Evolutionary conservation across 2,797 vertebrate genomes (phyloP), one percentile per base, ranked within the genome.

Genomic region (Parotocinclus haroldoi): DNA sequence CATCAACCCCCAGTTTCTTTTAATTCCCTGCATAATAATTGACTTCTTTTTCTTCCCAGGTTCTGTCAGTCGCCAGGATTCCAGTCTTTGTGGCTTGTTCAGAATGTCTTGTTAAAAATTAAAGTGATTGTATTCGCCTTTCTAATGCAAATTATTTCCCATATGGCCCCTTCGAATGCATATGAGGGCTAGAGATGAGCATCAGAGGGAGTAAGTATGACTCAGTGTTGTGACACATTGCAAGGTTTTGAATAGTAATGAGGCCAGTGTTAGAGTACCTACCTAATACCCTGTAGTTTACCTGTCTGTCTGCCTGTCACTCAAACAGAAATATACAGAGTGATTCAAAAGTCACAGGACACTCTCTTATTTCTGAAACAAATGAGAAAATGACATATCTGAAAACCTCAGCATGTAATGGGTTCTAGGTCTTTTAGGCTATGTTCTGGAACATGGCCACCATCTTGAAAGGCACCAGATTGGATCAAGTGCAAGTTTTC

Each of bases 101-200:
- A 85, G 79, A 87, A 87, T 85, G 83, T 86, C 88, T 90, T 89
- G 88, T 90, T 90, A 91, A 91, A 90, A 91, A 90, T 91, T 88
- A 87, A 91, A 90, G 87, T 80, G 82, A 85, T 83, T 88, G 84
- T 79, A 75, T 69, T 69, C 56, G 63, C 74, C 79, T 80, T 79
- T 80, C 74, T 84, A 77, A 91, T 91, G 89, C 87, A 88, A 91
- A 90, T 91, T 79, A 77, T 75, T 75, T 90, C 89, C 89, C 90
- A 79, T 83, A 75, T 86, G 89, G 87, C 68, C 72, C 56, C 84
- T 78, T 74, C 27, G 73, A 86, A 89, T 89, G 88, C 86, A 89
- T 86, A 89, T 89, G 68, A 73, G 72, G 74, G 71, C 63, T 60
- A 55, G 81, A 86, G 83, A 85, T 77, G 82, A 67, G 73, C 58